These are phyloP conservation scores for Oscheius sp. DNA, from an alignment of 2,888 invertebrate species.

Conservation along the genomic window DNA sequence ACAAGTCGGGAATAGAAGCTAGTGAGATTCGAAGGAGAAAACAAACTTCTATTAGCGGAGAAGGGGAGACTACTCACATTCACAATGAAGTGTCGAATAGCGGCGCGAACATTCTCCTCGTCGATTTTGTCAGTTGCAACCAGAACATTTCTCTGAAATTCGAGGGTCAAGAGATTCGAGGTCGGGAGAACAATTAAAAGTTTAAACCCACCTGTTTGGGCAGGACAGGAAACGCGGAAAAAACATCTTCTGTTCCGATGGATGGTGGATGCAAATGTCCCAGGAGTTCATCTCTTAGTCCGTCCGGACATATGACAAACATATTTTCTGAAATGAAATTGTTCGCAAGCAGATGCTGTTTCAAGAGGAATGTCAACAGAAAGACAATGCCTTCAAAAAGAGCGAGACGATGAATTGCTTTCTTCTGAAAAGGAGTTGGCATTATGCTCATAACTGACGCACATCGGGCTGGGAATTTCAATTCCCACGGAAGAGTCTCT, in stretches of 20 bases:
- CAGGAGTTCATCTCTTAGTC: constrained; percentile 2
- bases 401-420: background rate
- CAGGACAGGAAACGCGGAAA: constrained; percentile 16
- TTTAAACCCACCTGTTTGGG: constrained; percentile 17
- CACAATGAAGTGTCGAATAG: constrained; percentile 28
- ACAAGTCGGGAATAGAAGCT: background rate
- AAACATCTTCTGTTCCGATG: background rate
- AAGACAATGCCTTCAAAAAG: background rate
- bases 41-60: background rate
- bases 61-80: constrained; percentile 17
- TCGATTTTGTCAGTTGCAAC: constrained; percentile 17
- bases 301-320: constrained; percentile 18
- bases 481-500: background rate
- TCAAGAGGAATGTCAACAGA: background rate
- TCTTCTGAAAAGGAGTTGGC: background rate
- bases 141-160: constrained; percentile 24
- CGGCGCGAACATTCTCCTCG: constrained; percentile 26
- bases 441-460: background rate
- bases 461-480: background rate
- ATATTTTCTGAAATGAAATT: background rate
- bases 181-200: constrained; percentile 10
- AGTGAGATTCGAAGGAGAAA: background rate
- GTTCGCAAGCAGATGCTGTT: background rate
- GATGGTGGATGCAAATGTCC: background rate
- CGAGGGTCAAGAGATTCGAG: constrained; percentile 36